phyloP scores from a whole-genome alignment of 2,113 vertebrate genomes.

The Nerophis ophidion region DNA sequence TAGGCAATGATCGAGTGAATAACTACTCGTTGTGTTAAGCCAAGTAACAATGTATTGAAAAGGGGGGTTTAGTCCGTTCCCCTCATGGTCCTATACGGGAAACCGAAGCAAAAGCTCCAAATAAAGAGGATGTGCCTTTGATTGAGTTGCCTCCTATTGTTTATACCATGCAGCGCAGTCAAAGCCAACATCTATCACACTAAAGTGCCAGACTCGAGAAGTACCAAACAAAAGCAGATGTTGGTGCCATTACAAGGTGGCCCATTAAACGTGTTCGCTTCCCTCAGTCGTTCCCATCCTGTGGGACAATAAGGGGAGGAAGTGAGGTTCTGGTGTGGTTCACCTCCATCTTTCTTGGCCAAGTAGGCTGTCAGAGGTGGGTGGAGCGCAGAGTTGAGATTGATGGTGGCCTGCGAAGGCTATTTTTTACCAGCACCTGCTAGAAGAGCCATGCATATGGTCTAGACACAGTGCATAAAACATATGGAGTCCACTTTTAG shows the following conservation, averaged over 20 bases:
- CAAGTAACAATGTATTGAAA: no score
- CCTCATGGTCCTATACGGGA: conserved; percentile 27
- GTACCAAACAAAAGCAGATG: conserved; percentile 22
- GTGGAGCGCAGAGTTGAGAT: conserved; percentile 34
- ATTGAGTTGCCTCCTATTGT: background rate
- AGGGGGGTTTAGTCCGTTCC: conserved; percentile 28
- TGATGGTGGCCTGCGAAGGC: conserved; percentile 28
- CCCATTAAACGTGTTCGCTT: background rate
- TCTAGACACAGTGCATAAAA: background rate
- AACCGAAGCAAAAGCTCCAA: conserved; percentile 16
- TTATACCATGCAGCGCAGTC: background rate
- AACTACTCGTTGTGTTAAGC: no score
- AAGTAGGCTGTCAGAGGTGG: conserved; percentile 31
- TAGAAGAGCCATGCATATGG: no score
- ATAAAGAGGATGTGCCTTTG: background rate
- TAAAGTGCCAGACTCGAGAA: conserved; percentile 15
- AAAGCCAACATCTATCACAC: conserved; percentile 3
- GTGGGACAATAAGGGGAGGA: background rate
- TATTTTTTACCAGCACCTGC: conserved; percentile 34
- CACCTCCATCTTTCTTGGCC: conserved; percentile 15
- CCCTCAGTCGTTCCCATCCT: background rate
- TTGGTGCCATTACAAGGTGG: conserved; percentile 11
- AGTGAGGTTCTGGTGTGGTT: conserved; percentile 8
- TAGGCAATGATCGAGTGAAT: no score
- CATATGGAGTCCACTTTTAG: no score